These are phyloP conservation scores for Furcula furcula DNA, from an alignment of 2,888 invertebrate species.

Conservation along the genomic window DNA sequence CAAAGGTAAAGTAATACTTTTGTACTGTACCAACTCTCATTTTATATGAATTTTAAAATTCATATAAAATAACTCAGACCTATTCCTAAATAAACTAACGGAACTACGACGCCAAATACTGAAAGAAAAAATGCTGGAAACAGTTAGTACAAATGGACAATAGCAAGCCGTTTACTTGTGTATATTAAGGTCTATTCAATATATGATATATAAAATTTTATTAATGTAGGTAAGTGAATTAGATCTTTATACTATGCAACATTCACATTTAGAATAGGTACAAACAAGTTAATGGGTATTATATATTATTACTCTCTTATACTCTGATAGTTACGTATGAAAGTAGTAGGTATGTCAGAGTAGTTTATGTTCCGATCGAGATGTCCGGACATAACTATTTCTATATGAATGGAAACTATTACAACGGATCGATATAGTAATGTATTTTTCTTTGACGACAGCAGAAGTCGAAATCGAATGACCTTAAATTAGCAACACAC, in stretches of 20 bases:
- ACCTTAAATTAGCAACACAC: constrained; percentile 70
- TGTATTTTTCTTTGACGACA: constrained; percentile 31
- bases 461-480: constrained; percentile 64
- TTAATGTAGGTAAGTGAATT: constrained; percentile 31
- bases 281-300: constrained; percentile 51
- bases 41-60: no score
- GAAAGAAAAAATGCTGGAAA: no score
- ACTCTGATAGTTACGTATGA: constrained; percentile 42
- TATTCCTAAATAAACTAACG: no score
- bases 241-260: constrained; percentile 44
- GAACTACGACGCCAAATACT: no score
- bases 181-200: constrained; percentile 37
- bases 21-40: constrained; percentile 66
- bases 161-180: constrained; percentile 50
- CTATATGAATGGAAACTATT: no score
- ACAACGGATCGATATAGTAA: constrained; percentile 45
- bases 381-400: constrained; percentile 11
- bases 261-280: constrained; percentile 58
- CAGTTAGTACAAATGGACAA: constrained; percentile 62
- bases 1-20: constrained; percentile 21
- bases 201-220: constrained; percentile 49
- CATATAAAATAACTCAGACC: no score
- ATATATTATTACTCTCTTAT: constrained; percentile 28
- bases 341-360: constrained; percentile 32
- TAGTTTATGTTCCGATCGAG: constrained; percentile 20